Conservation (phyloP, 2,888 invertebrate genomes). For the Clostera curtula region DNA sequence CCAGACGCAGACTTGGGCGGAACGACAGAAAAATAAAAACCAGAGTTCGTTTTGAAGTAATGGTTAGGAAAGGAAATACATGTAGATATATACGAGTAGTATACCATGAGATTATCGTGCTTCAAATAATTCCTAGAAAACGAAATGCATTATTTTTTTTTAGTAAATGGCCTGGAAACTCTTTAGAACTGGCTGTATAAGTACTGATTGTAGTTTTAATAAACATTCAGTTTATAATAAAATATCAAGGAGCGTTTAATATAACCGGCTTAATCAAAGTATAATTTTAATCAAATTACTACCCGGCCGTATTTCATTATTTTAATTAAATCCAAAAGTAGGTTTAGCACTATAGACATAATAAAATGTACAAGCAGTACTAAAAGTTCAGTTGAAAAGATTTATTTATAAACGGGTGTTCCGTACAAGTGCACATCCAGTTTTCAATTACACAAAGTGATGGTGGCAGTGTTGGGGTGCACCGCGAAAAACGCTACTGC, state of each 20-base stretch:
- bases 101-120: too few relatives aligned
- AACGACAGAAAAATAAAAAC: slow-evolving; percentile 25
- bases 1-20: slow-evolving; percentile 31
- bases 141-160: too few relatives aligned
- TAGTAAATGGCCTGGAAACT: too few relatives aligned
- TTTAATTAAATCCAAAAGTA: neutral
- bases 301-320: neutral
- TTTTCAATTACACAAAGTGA: slow-evolving; percentile 74
- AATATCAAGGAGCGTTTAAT: neutral
- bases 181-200: too few relatives aligned
- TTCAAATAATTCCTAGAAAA: too few relatives aligned
- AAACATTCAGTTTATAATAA: neutral
- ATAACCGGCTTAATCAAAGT: neutral
- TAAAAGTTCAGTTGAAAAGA: slow-evolving; percentile 37
- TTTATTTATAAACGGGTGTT: slow-evolving; percentile 61
- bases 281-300: neutral
- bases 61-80: slow-evolving; percentile 27
- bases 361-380: neutral
- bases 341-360: neutral
- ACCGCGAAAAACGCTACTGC: slow-evolving; percentile 60
- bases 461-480: slow-evolving; percentile 52
- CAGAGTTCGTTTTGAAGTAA: slow-evolving; percentile 33
- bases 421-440: slow-evolving; percentile 66
- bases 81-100: too few relatives aligned
- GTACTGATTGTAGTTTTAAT: too few relatives aligned